Evolutionary conservation across 2,797 vertebrate genomes (phyloP).

Genomic region (Otolemur crassicaudatus): DNA sequence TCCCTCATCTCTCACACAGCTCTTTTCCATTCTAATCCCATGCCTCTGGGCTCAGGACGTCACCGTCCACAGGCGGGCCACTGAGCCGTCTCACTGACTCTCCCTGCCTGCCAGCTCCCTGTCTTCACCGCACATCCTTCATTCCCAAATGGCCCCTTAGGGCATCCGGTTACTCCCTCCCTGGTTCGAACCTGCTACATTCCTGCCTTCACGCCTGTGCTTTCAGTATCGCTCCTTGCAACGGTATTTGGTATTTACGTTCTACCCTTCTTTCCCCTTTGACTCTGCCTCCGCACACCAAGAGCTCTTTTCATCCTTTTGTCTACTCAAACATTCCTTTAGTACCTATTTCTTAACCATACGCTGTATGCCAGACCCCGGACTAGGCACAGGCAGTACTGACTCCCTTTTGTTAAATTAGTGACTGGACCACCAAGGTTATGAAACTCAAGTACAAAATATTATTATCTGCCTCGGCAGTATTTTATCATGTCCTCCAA

Average conservation of each 20-base stretch:
- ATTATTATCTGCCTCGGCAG: background rate
- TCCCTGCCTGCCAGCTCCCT: background rate
- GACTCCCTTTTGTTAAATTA: conserved; percentile 46
- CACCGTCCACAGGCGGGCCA: background rate
- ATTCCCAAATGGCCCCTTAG: background rate
- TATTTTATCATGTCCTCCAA: background rate
- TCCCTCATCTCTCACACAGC: background rate
- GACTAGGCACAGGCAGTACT: background rate
- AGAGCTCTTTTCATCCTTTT: background rate
- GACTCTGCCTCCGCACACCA: too few relatives aligned
- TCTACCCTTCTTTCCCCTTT: background rate
- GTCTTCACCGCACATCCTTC: background rate
- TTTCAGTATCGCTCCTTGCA: background rate
- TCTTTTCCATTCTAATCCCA: conserved; percentile 1
- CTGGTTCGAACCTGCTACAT: background rate
- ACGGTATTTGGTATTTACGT: background rate
- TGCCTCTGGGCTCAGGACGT: background rate
- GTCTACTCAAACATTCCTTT: background rate
- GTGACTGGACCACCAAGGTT: conserved; percentile 9
- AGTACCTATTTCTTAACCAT: background rate
- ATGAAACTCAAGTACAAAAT: conserved; percentile 31
- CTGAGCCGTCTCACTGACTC: background rate
- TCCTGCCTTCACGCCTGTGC: background rate
- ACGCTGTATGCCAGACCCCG: background rate
- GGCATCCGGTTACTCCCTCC: background rate